A percentile compares a stretch with the other conserved stretches of the same genome.
These are phyloP conservation scores for Phania funesta DNA, from an alignment of 2,888 invertebrate species.

Conservation along the genomic window DNA sequence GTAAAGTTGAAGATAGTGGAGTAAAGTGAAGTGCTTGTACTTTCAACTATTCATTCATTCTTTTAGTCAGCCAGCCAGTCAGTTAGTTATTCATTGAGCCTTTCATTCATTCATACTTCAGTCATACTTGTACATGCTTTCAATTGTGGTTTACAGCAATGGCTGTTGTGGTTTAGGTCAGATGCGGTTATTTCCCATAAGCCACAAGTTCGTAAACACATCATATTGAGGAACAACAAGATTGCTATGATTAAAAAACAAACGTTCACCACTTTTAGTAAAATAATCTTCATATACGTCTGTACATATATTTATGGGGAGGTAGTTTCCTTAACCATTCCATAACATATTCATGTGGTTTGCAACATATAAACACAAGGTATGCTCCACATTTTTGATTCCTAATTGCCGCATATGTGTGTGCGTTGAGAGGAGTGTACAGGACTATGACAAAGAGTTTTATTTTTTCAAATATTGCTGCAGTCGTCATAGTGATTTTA, in stretches of 20 bases:
- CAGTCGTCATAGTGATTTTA: not conserved
- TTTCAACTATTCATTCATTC: constrained; percentile 19
- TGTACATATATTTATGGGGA: not conserved
- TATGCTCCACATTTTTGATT: not conserved
- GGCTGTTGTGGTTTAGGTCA: constrained; percentile 68
- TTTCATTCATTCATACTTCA: constrained; percentile 36
- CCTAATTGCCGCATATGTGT: not conserved
- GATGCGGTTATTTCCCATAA: constrained; percentile 65
- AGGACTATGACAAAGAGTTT: not conserved
- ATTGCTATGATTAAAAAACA: not conserved
- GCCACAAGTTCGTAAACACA: constrained; percentile 65
- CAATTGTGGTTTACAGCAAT: constrained; percentile 67
- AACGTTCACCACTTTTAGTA: not conserved
- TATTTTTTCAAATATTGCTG: not conserved
- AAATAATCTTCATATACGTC: not conserved
- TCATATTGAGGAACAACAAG: constrained; percentile 48
- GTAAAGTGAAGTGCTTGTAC: constrained; percentile 28
- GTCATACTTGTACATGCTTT: constrained; percentile 46
- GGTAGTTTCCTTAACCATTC: not conserved
- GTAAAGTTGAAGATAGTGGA: not conserved
- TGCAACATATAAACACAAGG: constrained; percentile 6
- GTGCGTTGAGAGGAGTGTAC: not conserved
- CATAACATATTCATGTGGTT: not conserved
- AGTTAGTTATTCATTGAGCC: constrained; percentile 12
- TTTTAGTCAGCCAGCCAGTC: constrained; percentile 11